Evolutionary conservation across 2,888 invertebrate genomes (phyloP).

Genomic region (Macrophya annulata): DNA sequence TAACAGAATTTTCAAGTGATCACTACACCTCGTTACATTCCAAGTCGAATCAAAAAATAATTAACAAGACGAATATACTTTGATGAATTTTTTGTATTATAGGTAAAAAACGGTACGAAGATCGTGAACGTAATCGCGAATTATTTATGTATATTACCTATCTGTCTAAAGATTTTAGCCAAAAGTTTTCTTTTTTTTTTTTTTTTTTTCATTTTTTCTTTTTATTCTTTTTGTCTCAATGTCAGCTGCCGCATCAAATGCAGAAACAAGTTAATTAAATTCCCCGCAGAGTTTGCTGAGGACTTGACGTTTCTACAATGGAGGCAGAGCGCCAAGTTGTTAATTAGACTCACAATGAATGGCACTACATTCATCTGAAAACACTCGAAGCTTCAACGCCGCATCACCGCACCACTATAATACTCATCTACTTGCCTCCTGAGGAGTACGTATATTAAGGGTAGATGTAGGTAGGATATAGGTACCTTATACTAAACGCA

Average conservation of each 20-base stretch:
- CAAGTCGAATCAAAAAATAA: not conserved
- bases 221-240: slow-evolving; percentile 53
- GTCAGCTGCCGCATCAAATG: slow-evolving; percentile 69
- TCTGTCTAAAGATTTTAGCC: not conserved
- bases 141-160: not conserved
- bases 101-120: no score
- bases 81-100: not conserved
- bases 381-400: slow-evolving; percentile 65
- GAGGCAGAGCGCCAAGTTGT: slow-evolving; percentile 65
- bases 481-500: slow-evolving; percentile 23
- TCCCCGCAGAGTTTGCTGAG: slow-evolving; percentile 62
- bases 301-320: slow-evolving; percentile 60
- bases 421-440: slow-evolving; percentile 2
- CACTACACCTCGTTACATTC: not conserved
- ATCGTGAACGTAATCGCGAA: not conserved
- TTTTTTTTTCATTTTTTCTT: no score
- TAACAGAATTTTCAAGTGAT: not conserved
- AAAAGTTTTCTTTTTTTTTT: not conserved
- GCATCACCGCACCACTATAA: slow-evolving; percentile 36
- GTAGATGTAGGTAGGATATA: no score
- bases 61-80: not conserved
- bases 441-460: not conserved
- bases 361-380: slow-evolving; percentile 69
- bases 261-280: slow-evolving; percentile 76
- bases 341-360: slow-evolving; percentile 73